These are phyloP conservation scores for Lamellibrachia columna DNA, from an alignment of 2,888 invertebrate species.

Conservation along the genomic window DNA sequence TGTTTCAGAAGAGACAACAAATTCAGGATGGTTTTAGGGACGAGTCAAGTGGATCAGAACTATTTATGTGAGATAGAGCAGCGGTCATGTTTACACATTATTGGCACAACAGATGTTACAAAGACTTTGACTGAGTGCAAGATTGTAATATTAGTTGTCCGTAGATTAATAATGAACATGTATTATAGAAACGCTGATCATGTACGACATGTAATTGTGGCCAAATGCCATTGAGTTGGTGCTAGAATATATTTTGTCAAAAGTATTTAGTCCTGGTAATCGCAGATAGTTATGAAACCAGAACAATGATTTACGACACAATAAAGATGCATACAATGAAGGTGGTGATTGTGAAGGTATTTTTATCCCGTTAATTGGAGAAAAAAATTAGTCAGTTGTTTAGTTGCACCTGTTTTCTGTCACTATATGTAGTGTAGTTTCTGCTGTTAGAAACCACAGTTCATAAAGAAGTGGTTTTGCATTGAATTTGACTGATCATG, in stretches of 20 bases:
- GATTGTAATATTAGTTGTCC: not conserved
- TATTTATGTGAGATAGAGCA: not conserved
- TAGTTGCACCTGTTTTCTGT: too few species aligned
- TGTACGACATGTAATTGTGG: not conserved
- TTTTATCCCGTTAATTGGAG: too few species aligned
- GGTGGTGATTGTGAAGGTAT: too few species aligned
- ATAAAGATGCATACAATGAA: too few species aligned
- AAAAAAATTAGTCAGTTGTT: too few species aligned
- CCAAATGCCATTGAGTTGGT: not conserved
- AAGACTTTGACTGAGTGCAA: not conserved
- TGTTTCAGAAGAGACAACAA: not conserved
- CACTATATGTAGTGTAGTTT: too few species aligned
- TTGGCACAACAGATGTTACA: not conserved
- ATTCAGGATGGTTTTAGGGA: not conserved
- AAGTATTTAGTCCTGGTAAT: not conserved
- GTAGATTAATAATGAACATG: not conserved
- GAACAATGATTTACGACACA: not conserved
- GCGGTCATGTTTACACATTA: not conserved
- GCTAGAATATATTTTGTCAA: not conserved
- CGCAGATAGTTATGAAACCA: not conserved
- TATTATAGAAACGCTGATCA: constrained; percentile 16
- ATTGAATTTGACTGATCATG: not conserved
- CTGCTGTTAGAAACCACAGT: not conserved
- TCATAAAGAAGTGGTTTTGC: not conserved
- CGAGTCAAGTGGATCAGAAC: not conserved